Evolutionary conservation across 2,888 invertebrate genomes (phyloP).

Genomic region (Tachina fera): DNA sequence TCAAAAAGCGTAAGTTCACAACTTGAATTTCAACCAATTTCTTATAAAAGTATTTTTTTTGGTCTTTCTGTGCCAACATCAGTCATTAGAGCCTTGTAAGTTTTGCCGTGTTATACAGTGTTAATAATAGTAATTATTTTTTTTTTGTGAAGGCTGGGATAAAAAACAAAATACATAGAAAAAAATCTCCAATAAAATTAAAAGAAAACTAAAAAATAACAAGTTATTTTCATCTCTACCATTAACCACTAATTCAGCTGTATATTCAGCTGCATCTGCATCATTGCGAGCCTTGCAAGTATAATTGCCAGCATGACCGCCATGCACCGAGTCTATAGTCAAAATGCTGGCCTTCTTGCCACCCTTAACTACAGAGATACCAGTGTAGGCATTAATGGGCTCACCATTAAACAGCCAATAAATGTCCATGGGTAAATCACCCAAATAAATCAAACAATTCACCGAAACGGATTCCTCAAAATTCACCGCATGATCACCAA

Average conservation of each 20-base stretch:
- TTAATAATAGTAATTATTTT: too few species aligned
- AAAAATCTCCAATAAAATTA: neutral
- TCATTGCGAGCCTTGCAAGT: slow-evolving; percentile 89
- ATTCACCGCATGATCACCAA: slow-evolving; percentile 88
- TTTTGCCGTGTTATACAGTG: too few species aligned
- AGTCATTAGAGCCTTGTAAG: too few species aligned
- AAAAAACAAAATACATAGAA: neutral
- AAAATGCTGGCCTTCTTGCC: slow-evolving; percentile 86
- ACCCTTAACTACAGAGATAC: slow-evolving; percentile 83
- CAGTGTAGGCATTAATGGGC: slow-evolving; percentile 81
- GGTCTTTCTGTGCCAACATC: too few species aligned
- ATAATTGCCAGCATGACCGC: slow-evolving; percentile 89
- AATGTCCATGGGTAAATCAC: slow-evolving; percentile 87
- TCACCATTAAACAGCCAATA: slow-evolving; percentile 84
- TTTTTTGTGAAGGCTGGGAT: neutral
- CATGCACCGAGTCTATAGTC: slow-evolving; percentile 86
- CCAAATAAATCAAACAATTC: slow-evolving; percentile 85
- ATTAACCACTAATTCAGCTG: slow-evolving; percentile 88
- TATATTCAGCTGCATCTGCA: slow-evolving; percentile 87
- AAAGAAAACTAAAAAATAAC: neutral
- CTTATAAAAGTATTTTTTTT: too few species aligned
- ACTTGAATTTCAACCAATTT: too few species aligned
- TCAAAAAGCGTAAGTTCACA: too few species aligned
- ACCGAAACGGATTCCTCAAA: slow-evolving; percentile 86
- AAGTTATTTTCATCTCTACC: slow-evolving; percentile 82